Evolutionary conservation across 2,797 vertebrate genomes (phyloP).

Genomic region (Calcarius lapponicus): DNA sequence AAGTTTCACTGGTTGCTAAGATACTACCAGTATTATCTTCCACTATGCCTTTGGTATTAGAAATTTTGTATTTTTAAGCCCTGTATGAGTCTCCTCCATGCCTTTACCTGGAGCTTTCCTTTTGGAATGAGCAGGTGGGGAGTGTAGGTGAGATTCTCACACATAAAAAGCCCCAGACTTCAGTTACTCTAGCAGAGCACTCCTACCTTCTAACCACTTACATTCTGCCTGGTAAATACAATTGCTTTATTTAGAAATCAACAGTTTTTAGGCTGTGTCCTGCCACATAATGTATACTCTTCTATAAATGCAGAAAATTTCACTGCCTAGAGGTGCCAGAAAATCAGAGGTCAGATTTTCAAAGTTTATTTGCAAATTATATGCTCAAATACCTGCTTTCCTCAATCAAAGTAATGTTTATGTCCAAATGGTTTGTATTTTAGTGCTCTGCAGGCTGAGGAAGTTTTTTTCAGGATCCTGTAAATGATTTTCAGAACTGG

Average conservation of each 20-base stretch:
- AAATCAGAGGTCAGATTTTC: background rate
- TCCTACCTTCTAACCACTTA: background rate
- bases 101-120: background rate
- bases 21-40: background rate
- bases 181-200: background rate
- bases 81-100: background rate
- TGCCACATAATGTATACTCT: background rate
- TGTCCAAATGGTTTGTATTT: background rate
- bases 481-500: background rate
- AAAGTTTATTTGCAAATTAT: background rate
- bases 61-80: background rate
- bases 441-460: background rate
- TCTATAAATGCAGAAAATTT: background rate
- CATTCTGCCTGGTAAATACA: background rate
- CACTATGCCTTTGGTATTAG: background rate
- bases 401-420: background rate
- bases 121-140: background rate
- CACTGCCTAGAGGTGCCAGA: background rate
- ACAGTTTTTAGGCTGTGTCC: background rate
- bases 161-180: background rate
- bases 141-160: background rate
- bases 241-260: background rate
- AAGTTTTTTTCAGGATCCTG: background rate
- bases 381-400: background rate
- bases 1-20: slow-evolving; percentile 37